Evolutionary conservation across 37 sponge, comb jelly and placozoan species (phyloP).

Genomic region (Spongilla lacustris): DNA sequence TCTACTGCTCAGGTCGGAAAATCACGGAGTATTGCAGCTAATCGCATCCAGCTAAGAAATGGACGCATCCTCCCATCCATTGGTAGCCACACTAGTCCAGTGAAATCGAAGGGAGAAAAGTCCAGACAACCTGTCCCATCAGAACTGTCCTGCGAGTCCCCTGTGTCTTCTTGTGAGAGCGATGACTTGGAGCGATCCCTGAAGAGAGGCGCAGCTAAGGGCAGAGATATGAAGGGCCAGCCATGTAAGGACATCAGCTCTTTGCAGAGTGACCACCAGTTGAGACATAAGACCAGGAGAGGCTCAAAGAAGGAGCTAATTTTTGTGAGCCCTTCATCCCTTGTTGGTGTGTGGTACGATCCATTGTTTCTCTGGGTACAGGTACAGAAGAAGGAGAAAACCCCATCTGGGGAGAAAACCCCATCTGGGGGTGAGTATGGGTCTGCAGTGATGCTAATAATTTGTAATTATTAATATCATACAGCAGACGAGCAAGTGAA

Average conservation of each 20-base stretch:
- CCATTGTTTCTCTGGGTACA: background rate
- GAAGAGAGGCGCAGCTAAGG: background rate
- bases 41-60: slow-evolving; percentile 18
- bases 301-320: background rate
- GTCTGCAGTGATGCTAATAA: background rate
- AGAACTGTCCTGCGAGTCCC: background rate
- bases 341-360: background rate
- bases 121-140: background rate
- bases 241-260: background rate
- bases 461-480: background rate
- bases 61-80: slow-evolving; percentile 9
- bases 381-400: background rate
- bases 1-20: background rate
- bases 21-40: background rate
- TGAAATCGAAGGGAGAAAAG: background rate
- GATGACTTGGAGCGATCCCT: background rate
- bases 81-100: background rate
- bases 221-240: background rate
- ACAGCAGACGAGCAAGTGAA: background rate
- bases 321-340: background rate
- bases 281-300: background rate
- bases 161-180: background rate
- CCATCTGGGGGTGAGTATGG: background rate
- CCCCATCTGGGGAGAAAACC: background rate
- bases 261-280: background rate